A percentile compares a stretch with the other conserved stretches of the same genome.
phyloP scores from a whole-genome alignment of 2,113 vertebrate genomes.

The Diphyllodes magnificus region DNA sequence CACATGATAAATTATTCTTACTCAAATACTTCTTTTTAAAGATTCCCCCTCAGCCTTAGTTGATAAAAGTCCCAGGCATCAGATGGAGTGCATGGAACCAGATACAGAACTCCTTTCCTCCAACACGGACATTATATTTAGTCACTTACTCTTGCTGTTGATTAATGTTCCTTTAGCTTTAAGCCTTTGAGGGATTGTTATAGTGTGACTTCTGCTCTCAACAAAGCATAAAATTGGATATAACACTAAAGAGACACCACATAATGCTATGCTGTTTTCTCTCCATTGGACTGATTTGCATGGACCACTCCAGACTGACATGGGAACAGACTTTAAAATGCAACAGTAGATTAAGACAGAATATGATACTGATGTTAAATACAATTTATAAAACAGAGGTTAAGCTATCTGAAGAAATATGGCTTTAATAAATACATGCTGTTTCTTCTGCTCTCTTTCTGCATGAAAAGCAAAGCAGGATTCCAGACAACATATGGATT shows the following conservation, averaged over 20 bases:
- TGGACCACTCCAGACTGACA: not conserved
- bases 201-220: conserved; percentile 45
- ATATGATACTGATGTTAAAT: conserved; percentile 36
- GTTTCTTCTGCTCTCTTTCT: conserved; percentile 29
- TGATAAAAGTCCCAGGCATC: conserved; percentile 25
- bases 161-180: conserved; percentile 28
- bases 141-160: conserved; percentile 19
- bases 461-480: not conserved
- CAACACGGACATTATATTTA: not conserved
- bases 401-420: conserved; percentile 43
- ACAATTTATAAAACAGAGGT: conserved; percentile 40
- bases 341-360: conserved; percentile 32
- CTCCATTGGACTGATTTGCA: conserved; percentile 23
- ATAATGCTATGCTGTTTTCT: conserved; percentile 11
- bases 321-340: conserved; percentile 34
- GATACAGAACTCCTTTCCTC: not conserved
- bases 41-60: not conserved
- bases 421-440: conserved; percentile 36
- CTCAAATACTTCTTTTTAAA: conserved; percentile 39
- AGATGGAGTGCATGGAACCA: not conserved
- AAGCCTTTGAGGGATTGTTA: conserved; percentile 33
- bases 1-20: conserved; percentile 23
- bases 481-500: conserved; percentile 32
- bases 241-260: conserved; percentile 9
- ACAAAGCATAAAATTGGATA: conserved; percentile 51